A percentile compares a stretch with the other conserved stretches of the same genome.
Conservation (phyloP, 2,888 invertebrate genomes). For the Salticus scenicus region DNA sequence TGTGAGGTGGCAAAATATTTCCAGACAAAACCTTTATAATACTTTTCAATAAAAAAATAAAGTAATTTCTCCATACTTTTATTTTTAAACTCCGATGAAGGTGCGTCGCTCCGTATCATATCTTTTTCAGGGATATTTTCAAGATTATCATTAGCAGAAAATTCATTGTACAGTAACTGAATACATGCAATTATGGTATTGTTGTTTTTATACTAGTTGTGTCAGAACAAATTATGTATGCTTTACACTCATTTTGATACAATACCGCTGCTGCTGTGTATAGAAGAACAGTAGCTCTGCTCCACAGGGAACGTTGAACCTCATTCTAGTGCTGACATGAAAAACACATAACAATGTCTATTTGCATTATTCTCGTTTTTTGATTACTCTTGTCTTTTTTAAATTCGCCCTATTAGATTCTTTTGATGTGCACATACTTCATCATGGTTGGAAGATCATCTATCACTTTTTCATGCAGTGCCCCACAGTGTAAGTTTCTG, state of each 20-base stretch:
- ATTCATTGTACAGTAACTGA: too few species aligned
- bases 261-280: not conserved
- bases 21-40: too few species aligned
- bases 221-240: too few species aligned
- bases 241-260: too few species aligned
- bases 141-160: not conserved
- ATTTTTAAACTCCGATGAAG: not conserved
- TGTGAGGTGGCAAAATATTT: too few species aligned
- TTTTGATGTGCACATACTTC: too few species aligned
- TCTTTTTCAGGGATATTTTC: not conserved
- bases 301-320: not conserved
- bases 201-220: not conserved
- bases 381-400: too few species aligned
- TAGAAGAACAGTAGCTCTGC: not conserved
- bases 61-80: not conserved
- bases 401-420: too few species aligned
- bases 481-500: not conserved
- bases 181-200: not conserved
- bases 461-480: not conserved
- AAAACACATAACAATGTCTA: constrained; percentile 5
- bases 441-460: not conserved
- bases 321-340: not conserved
- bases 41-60: too few species aligned
- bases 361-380: not conserved
- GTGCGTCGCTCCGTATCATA: not conserved